Base-by-base conservation (phyloP, 2,113 vertebrate genomes). In the Thryonomys swinderianus region DNA sequence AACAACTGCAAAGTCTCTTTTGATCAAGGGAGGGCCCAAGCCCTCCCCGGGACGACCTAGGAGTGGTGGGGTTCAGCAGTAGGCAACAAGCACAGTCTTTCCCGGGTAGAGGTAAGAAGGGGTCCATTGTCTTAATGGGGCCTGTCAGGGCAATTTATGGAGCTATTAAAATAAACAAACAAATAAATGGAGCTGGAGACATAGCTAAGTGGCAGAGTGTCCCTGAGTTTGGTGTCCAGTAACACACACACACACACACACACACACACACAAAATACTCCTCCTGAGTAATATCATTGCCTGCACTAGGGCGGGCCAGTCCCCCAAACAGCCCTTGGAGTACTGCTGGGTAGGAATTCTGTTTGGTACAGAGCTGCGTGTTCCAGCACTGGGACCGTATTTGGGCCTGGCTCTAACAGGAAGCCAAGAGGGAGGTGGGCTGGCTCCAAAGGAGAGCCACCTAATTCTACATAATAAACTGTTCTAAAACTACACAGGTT, bases 31-130 rank as follows among this genome's bases (percentile, higher is more conserved):
- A 91, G 13, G 13, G 21, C 73, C 30, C 21, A 18, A 53, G 73
- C 5, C 7, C 7, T 34, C 55, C 42, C 57, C 11, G 0, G n/a
- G n/a, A n/a, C n/a, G n/a, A n/a, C n/a, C n/a, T n/a, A n/a, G 23
- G 59, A 66, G 18, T 30, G 64, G 55, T 7, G 27, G 9, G 6
- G 27, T 34, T 40, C 14, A 32, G 13, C 3, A 57, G 14, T 7
- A 3, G 37, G 8, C 17, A 18, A 16, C 20, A 7, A 78, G 14
- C n/a, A 20, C 12, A n/a, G 25, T 64, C 11, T 30, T 42, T 14
- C 34, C 51, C 3, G 20, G n/a, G n/a, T n/a, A n/a, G n/a, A n/a
- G n/a, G n/a, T n/a, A 55, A 11, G 17, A 57, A 4, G 17, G 17
- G 16, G 17, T 20, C 17, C 55, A 57, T 57, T 73, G 40, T 87